Evolutionary conservation across 1,140 invertebrate genomes (phyloP).

Genomic region (Orussus abietinus): DNA sequence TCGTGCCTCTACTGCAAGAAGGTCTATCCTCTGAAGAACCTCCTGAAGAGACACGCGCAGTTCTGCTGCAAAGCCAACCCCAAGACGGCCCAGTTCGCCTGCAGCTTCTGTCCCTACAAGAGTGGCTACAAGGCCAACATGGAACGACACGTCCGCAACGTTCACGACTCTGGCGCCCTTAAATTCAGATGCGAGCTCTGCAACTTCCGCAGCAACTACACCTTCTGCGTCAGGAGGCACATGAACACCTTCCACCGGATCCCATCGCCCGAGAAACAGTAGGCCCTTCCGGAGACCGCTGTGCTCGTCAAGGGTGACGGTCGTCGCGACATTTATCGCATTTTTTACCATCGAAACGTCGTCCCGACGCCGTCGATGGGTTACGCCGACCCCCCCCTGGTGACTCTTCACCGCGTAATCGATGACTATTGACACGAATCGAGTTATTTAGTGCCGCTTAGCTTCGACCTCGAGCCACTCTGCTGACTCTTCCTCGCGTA

Average conservation of each 20-base stretch:
- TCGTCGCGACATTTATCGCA: too few relatives aligned
- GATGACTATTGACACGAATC: too few relatives aligned
- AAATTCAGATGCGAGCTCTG: slow-evolving; percentile 47
- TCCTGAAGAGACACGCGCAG: slow-evolving; percentile 47
- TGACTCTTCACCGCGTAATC: too few relatives aligned
- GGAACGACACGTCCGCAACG: slow-evolving; percentile 42
- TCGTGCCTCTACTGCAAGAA: slow-evolving; percentile 45
- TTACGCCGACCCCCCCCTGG: too few relatives aligned
- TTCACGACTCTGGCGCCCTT: slow-evolving; percentile 33
- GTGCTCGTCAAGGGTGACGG: too few relatives aligned
- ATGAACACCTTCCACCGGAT: slow-evolving; percentile 39
- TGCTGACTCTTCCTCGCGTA: too few relatives aligned
- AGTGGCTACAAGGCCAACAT: slow-evolving; percentile 46
- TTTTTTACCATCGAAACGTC: too few relatives aligned
- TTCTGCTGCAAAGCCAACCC: slow-evolving; percentile 46
- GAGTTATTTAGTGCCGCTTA: too few relatives aligned
- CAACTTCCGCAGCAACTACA: slow-evolving; percentile 44
- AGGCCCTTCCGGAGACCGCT: too few relatives aligned
- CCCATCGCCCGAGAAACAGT: too few relatives aligned
- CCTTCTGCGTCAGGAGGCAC: slow-evolving; percentile 42
- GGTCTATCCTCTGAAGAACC: slow-evolving; percentile 38
- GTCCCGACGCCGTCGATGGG: too few relatives aligned
- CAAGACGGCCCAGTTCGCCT: slow-evolving; percentile 30
- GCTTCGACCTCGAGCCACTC: too few relatives aligned
- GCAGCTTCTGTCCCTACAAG: slow-evolving; percentile 40